These are phyloP conservation scores for Apotomis capreana DNA, from an alignment of 2,888 invertebrate genomes.

Conservation along the genomic window DNA sequence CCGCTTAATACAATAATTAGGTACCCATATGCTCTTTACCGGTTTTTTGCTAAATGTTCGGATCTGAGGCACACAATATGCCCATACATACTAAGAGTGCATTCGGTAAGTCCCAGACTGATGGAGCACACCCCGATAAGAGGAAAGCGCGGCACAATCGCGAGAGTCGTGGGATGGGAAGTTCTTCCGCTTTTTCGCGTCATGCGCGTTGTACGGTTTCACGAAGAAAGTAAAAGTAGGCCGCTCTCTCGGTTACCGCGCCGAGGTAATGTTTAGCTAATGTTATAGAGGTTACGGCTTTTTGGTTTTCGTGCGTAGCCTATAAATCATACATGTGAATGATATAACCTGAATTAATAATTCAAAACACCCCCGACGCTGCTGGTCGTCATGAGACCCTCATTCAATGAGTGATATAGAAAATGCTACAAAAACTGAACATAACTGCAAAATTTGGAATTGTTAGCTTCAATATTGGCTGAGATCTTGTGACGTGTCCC, in stretches of 20 bases:
- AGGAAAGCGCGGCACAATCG: slow-evolving; percentile 52
- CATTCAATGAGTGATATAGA: too few species aligned
- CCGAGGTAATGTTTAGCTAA: slow-evolving; percentile 17
- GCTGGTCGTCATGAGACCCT: too few species aligned
- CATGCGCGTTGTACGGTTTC: slow-evolving; percentile 79
- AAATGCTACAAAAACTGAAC: too few species aligned
- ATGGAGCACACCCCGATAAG: slow-evolving; percentile 44
- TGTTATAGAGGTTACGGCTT: slow-evolving; percentile 21
- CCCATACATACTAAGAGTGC: not conserved
- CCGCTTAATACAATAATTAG: too few species aligned
- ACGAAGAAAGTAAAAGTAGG: slow-evolving; percentile 79
- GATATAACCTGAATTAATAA: too few species aligned
- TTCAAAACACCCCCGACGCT: too few species aligned
- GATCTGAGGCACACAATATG: not conserved
- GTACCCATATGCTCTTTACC: too few species aligned
- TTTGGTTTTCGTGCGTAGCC: not conserved
- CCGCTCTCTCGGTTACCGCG: slow-evolving; percentile 54
- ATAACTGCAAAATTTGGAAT: too few species aligned
- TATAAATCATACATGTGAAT: not conserved
- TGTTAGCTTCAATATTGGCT: too few species aligned
- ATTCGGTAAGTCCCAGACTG: slow-evolving; percentile 27
- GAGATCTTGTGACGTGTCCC: too few species aligned
- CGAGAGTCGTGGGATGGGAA: slow-evolving; percentile 75
- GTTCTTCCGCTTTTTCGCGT: slow-evolving; percentile 77
- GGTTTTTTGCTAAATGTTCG: too few species aligned